Conservation (phyloP, 2,113 vertebrate genomes). For the Burhinus oedicnemus region DNA sequence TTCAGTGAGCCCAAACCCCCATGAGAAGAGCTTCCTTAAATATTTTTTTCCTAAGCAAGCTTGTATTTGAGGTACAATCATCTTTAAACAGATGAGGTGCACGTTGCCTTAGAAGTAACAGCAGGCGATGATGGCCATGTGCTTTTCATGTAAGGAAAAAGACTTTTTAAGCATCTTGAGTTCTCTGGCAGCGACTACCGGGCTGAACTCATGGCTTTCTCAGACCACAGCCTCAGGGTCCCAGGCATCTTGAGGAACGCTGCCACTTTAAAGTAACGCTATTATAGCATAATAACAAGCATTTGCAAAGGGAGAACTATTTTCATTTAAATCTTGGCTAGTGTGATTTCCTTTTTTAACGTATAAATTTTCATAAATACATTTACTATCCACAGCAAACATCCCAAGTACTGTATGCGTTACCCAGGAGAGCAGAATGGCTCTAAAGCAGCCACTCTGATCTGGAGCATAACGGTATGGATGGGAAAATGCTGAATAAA, state of each 20-base stretch:
- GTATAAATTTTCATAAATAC: constrained; percentile 58
- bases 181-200: neutral
- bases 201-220: neutral
- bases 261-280: neutral
- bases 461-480: constrained; percentile 44
- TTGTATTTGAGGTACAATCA: neutral
- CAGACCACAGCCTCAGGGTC: neutral
- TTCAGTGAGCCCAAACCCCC: neutral
- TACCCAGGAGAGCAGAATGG: constrained; percentile 65
- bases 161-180: neutral
- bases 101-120: neutral
- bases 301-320: constrained; percentile 27
- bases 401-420: constrained; percentile 31
- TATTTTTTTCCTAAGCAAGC: neutral
- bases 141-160: neutral
- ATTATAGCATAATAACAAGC: neutral
- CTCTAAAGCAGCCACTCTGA: constrained; percentile 67
- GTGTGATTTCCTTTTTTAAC: constrained; percentile 31
- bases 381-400: constrained; percentile 62
- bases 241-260: neutral
- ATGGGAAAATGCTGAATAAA: constrained; percentile 40
- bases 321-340: constrained; percentile 53
- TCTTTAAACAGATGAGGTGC: neutral
- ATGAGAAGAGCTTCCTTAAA: neutral
- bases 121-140: accelerated